phyloP scores from a whole-genome alignment of 2,113 vertebrate species.

The Lepus americanus region DNA sequence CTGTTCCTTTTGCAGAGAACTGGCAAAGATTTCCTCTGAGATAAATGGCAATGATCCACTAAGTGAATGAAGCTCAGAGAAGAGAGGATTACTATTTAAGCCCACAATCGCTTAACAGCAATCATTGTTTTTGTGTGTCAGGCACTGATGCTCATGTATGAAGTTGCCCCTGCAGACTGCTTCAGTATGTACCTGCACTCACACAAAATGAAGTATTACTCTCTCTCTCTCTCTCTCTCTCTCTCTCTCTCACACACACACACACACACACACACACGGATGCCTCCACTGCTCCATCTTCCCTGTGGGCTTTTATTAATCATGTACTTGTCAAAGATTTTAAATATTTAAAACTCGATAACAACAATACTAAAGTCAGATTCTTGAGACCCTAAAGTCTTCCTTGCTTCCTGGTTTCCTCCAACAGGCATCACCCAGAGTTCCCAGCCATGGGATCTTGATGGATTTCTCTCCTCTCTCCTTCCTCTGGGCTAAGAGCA shows the following conservation, averaged over 20 bases:
- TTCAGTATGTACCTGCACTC: not conserved
- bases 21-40: conserved; percentile 52
- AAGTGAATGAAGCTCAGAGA: conserved; percentile 49
- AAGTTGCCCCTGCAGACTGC: not conserved
- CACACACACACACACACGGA: not conserved
- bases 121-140: conserved; percentile 18
- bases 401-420: not conserved
- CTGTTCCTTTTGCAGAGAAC: not conserved
- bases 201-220: not conserved
- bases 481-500: not conserved
- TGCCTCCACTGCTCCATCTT: not conserved
- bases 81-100: conserved; percentile 63
- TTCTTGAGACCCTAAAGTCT: not conserved
- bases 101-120: conserved; percentile 7
- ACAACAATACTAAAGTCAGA: not conserved
- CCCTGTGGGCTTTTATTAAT: not conserved
- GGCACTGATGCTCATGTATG: not conserved
- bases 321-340: not conserved
- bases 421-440: not conserved
- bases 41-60: conserved; percentile 60
- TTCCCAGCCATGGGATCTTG: not conserved
- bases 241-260: no score
- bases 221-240: not conserved
- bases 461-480: not conserved
- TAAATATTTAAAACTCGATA: not conserved